Base-by-base conservation (phyloP, 2,888 invertebrate genomes). In the Catocala fraxini region DNA sequence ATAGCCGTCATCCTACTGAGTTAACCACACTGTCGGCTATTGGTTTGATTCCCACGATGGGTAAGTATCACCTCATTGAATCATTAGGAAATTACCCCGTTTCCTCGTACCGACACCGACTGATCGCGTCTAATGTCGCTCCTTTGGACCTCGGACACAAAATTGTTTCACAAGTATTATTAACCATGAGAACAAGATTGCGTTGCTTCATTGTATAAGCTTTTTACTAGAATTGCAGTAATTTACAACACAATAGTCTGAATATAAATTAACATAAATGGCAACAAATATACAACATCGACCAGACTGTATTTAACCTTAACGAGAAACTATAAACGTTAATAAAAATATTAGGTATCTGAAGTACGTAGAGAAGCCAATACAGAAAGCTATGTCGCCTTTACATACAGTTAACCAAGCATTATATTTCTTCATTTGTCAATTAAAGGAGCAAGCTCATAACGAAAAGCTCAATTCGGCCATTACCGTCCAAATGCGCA, bases 11-110 rank as follows among this genome's bases (percentile, higher is more conserved):
- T 62, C 54, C 63, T 64, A 59, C 58, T 60, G 63, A 59, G 56
- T 66, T 68, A 68, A 69, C 68, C 61, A 82, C 80, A 77, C 79
- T 77, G 4, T 25, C 4, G 25, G 81, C 83, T 82, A 81, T 83
- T 79, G 79, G 79, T 82, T 84, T 76, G 77, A 83, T 90, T 91
- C 89, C 87, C 90, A 90, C 89, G 87, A 81, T 82, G 79, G 82
- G 85, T 84, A 85, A 87, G 85, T 87, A 88, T 87, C 88, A 88
- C 86, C 81, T 88, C 86, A 82, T 87, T 83, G 84, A 84, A 83
- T 86, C 87, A 90, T 90, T 91, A 89, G 87, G 83, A 85, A 88
- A 89, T 90, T 88, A 87, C 84, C 81, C 82, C 63, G 73, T 79
- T 78, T 69, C 74, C 76, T 70, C 81, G 80, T 80, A 77, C 80